These are phyloP conservation scores for Protonemura montana DNA, from an alignment of 2,888 invertebrate genomes.

Conservation along the genomic window DNA sequence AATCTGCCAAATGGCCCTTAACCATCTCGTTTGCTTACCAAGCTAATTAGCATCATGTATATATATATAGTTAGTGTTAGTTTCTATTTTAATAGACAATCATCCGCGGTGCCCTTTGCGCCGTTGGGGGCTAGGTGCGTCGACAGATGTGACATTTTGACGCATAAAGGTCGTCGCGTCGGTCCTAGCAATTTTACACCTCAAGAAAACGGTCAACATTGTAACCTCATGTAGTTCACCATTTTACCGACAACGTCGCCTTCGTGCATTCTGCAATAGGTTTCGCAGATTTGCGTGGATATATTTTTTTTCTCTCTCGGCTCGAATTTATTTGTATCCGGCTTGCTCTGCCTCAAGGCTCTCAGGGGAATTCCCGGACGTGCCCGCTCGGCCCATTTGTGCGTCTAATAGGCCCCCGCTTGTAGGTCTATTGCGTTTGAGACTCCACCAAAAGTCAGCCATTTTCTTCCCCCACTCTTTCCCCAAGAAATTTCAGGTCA, in stretches of 20 bases:
- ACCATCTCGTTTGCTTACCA: neutral
- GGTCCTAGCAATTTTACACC: neutral
- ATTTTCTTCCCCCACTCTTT: neutral
- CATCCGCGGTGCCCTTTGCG: constrained; percentile 25
- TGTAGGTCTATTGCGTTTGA: neutral
- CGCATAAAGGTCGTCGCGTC: neutral
- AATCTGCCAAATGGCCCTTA: constrained; percentile 22
- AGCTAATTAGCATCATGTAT: constrained; percentile 18
- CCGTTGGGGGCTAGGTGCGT: neutral
- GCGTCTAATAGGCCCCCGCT: constrained; percentile 21
- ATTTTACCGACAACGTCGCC: neutral
- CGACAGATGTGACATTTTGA: constrained; percentile 5
- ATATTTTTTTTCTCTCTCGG: neutral
- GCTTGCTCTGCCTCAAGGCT: constrained; percentile 47
- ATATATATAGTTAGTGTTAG: neutral
- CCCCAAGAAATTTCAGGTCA: neutral
- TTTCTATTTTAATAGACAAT: constrained; percentile 13
- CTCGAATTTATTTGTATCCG: constrained; percentile 42
- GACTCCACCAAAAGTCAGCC: neutral
- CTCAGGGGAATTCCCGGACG: constrained; percentile 44
- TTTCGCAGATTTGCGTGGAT: constrained; percentile 26
- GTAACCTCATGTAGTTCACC: neutral
- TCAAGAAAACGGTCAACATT: neutral
- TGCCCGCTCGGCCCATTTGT: constrained; percentile 39
- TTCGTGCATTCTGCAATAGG: constrained; percentile 12